Conservation (phyloP, 2,797 vertebrate species). For the Crax fasciolata region DNA sequence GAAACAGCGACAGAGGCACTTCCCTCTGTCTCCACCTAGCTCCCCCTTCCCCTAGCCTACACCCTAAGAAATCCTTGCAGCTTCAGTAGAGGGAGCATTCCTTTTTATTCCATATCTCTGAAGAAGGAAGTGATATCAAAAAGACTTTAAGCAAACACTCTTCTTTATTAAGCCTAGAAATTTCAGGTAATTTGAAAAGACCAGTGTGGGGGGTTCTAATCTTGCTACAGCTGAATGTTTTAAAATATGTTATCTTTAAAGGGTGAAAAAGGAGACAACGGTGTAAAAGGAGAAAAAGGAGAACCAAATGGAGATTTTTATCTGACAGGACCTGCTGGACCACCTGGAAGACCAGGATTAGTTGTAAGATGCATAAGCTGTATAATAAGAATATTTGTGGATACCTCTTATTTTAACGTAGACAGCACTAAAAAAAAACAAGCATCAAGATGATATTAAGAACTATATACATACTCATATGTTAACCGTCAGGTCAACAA, state of each 20-base stretch:
- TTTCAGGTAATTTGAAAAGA: not conserved
- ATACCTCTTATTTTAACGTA: not conserved
- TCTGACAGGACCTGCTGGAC: slow-evolving; percentile 85
- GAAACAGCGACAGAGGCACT: not conserved
- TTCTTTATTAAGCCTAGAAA: not conserved
- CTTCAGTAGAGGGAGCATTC: not conserved
- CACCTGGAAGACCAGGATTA: slow-evolving; percentile 87
- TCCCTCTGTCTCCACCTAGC: not conserved
- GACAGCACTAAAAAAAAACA: not conserved
- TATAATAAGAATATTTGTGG: not conserved
- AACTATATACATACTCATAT: not conserved
- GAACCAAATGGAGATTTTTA: slow-evolving; percentile 78
- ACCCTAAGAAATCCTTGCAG: not conserved
- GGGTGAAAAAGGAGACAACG: slow-evolving; percentile 85
- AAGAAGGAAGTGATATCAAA: not conserved
- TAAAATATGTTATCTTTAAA: slow-evolving; percentile 69
- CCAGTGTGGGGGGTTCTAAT: not conserved
- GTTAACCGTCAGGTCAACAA: not conserved
- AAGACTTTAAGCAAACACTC: not conserved
- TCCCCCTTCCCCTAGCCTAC: not conserved
- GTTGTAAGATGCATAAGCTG: slow-evolving; percentile 83
- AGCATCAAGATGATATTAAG: not conserved
- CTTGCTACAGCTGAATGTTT: not conserved
- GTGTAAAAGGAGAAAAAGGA: slow-evolving; percentile 89
- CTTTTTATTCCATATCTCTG: not conserved